Percentiles rank a stretch among this genome's conserved stretches.
Conservation (phyloP, 2,797 vertebrate species). For the Bradypus variegatus region DNA sequence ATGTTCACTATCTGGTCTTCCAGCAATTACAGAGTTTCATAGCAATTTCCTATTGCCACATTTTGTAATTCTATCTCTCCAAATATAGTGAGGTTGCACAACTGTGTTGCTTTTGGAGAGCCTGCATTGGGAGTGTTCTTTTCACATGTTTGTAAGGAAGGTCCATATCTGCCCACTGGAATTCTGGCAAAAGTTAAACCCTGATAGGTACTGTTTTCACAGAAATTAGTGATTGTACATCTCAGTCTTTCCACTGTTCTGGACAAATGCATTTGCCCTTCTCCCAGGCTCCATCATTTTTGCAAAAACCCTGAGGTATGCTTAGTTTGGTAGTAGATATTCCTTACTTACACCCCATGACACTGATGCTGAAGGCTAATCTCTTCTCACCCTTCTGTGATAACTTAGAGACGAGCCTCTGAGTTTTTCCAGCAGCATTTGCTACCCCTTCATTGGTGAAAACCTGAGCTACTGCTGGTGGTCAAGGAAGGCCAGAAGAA, state of each 20-base stretch:
- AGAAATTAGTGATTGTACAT: conserved; percentile 63
- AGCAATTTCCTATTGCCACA: conserved; percentile 22
- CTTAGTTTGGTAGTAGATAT: background rate
- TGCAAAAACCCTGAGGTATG: no score
- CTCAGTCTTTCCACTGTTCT: no score
- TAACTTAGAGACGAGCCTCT: background rate
- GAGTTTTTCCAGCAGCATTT: background rate
- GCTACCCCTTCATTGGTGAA: background rate
- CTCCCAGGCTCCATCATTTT: no score
- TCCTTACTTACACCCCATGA: background rate
- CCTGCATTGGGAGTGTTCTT: conserved; percentile 44
- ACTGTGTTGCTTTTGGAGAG: conserved; percentile 33
- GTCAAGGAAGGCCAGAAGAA: background rate
- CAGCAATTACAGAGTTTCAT: conserved; percentile 56
- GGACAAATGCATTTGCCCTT: no score
- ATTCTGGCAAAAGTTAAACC: conserved; percentile 59
- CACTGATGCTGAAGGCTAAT: background rate
- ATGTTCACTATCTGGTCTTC: conserved; percentile 26
- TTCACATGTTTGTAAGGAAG: conserved; percentile 57
- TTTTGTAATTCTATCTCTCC: conserved; percentile 27
- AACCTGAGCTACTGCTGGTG: background rate
- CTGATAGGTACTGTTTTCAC: conserved; percentile 20
- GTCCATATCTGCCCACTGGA: conserved; percentile 56
- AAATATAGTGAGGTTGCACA: conserved; percentile 23
- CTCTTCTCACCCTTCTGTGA: background rate